Conservation (phyloP, 2,797 vertebrate species). For the Oreochromis mossambicus region DNA sequence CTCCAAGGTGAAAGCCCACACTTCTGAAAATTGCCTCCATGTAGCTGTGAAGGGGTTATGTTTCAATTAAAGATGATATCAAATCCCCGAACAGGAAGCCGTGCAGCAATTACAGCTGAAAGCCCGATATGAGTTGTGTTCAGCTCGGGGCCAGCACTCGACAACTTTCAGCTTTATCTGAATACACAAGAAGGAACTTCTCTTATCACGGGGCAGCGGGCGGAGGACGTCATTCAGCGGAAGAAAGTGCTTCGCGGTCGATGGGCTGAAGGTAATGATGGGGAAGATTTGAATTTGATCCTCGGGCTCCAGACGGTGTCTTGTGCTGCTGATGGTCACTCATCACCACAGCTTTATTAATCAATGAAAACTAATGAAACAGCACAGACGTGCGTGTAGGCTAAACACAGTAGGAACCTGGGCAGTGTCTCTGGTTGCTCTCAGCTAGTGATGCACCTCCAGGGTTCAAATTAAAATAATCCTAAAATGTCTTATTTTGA, state of each 20-base stretch:
- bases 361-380: not conserved
- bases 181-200: not conserved
- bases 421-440: not conserved
- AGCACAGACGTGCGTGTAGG: not conserved
- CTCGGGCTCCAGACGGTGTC: not conserved
- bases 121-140: not conserved
- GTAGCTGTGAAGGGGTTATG: not conserved
- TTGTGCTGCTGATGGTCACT: not conserved
- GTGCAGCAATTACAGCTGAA: not conserved
- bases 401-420: not conserved
- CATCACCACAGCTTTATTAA: not conserved
- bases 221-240: not conserved
- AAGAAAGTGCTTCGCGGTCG: not conserved
- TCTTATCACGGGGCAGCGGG: not conserved
- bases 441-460: not conserved
- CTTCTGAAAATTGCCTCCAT: not conserved
- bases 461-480: not conserved
- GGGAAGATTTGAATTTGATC: not conserved
- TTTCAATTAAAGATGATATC: not conserved
- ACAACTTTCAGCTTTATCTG: not conserved
- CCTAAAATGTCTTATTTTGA: not conserved
- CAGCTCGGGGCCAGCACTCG: not conserved
- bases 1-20: not conserved
- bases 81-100: not conserved
- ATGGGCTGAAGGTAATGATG: not conserved